A percentile compares a stretch with the other conserved stretches of the same genome.
Conservation (phyloP, 2,113 vertebrate species). For the Onychostoma macrolepis region DNA sequence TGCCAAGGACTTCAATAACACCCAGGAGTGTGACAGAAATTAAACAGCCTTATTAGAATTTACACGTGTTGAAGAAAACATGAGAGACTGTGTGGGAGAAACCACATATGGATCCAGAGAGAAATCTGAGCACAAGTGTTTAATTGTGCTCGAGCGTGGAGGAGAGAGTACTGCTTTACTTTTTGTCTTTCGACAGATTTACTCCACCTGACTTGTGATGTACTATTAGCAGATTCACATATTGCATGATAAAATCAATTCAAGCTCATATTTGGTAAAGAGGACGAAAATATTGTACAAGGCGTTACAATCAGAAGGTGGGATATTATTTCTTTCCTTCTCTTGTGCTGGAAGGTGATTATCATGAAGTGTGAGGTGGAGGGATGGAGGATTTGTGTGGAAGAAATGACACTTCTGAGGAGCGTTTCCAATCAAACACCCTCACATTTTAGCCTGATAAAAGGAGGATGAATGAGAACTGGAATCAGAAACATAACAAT, state of each 20-base stretch:
- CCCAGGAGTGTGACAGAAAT: conserved; percentile 58
- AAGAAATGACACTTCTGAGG: conserved; percentile 51
- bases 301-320: conserved; percentile 64
- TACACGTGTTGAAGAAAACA: conserved; percentile 48
- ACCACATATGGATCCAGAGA: conserved; percentile 54
- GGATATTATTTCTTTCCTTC: conserved; percentile 71
- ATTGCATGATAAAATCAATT: conserved; percentile 22
- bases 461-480: conserved; percentile 45
- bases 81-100: conserved; percentile 43
- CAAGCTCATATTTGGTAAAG: conserved; percentile 57
- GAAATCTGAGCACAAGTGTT: conserved; percentile 12
- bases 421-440: conserved; percentile 47
- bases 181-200: conserved; percentile 32
- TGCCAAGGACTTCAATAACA: conserved; percentile 34
- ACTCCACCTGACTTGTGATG: conserved; percentile 27
- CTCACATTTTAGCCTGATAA: conserved; percentile 3
- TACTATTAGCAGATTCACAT: conserved; percentile 46
- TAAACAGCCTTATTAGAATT: conserved; percentile 56
- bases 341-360: conserved; percentile 73
- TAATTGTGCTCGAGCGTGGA: conserved; percentile 31
- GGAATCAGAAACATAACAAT: conserved; percentile 40
- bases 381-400: conserved; percentile 59
- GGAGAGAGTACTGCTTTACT: conserved; percentile 37
- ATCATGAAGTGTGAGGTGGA: conserved; percentile 76
- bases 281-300: conserved; percentile 53